Base-by-base conservation (phyloP, 2,113 vertebrate species). In the Catharus minimus region DNA sequence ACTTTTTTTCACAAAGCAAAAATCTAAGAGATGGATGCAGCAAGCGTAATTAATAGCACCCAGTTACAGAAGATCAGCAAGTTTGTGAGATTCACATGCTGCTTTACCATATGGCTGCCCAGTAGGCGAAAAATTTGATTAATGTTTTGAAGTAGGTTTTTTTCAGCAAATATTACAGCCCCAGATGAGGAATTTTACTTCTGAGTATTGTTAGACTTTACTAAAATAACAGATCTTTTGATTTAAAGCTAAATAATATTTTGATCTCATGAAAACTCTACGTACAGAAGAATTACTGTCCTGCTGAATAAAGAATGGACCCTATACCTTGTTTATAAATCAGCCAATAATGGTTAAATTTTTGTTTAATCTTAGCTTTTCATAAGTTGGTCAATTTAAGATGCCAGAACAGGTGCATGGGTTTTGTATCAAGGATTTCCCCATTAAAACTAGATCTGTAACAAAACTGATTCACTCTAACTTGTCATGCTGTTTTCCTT, bases 51-150 rank as follows among this genome's bases (percentile, higher is more conserved):
- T 99, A 99, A 99, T 99, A 99, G 99, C 98, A 99, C 98, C 98
- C 98, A 98, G 98, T 99, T 99, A 99, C 99, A 98, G 98, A 98
- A 98, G 98, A 99, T 99, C 99, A 99, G 99, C 99, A 99, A 99
- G 99, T 99, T 99, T 99, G 98, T 98, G 97, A 98, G 98, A 98
- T 99, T 98, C 98, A 98, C 99, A 98, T 99, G 99, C 99, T 99
- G 99, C 98, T 99, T 97, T 98, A 97, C 99, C 99, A 99, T 99
- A 99, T 99, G 99, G 99, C 98, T 99, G 98, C 99, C 98, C 99
- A 99, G 99, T 99, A 99, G 99, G 99, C 99, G 98, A 99, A 99
- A 99, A 99, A 99, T 99, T 99, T 99, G 99, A 99, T 99, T 99
- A 99, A 99, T 99, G 99, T 98, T 98, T 98, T 98, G 96, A 98